These are phyloP conservation scores for Coecobrya sp. DNA, from an alignment of 2,888 invertebrate species.

Conservation along the genomic window DNA sequence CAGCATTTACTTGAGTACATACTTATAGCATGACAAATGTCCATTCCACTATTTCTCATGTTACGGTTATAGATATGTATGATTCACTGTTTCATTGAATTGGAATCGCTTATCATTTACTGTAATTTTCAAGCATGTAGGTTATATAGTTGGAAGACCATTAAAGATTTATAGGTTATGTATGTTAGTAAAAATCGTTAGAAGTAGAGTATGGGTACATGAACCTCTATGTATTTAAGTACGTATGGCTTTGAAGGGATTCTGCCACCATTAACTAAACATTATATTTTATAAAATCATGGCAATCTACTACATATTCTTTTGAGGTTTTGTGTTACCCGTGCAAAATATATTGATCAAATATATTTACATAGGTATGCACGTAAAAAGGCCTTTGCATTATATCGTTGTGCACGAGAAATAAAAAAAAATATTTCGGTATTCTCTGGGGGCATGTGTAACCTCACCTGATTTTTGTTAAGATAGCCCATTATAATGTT, in stretches of 20 bases:
- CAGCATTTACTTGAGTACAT: neutral
- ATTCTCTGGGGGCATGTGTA: conserved; percentile 10
- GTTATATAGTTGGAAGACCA: conserved; percentile 38
- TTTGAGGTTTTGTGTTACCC: neutral
- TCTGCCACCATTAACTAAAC: neutral
- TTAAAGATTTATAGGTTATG: conserved; percentile 50
- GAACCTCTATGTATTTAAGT: no score
- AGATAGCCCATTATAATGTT: conserved; percentile 30
- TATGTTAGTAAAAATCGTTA: neutral
- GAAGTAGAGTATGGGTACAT: neutral
- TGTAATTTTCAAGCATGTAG: conserved; percentile 7
- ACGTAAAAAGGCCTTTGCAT: neutral
- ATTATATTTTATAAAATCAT: neutral
- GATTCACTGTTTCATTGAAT: no score
- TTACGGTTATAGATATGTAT: neutral
- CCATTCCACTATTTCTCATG: neutral
- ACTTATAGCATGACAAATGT: no score
- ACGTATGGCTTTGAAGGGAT: neutral
- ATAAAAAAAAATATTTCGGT: neutral
- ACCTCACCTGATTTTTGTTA: neutral
- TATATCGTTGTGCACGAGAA: neutral
- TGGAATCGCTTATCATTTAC: neutral
- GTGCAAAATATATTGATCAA: conserved; percentile 15
- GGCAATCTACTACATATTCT: neutral
- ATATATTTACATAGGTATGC: neutral